A percentile compares a stretch with the other conserved stretches of the same genome.
These are phyloP conservation scores for Protonemura montana DNA, from an alignment of 2,888 invertebrate genomes.

Conservation along the genomic window DNA sequence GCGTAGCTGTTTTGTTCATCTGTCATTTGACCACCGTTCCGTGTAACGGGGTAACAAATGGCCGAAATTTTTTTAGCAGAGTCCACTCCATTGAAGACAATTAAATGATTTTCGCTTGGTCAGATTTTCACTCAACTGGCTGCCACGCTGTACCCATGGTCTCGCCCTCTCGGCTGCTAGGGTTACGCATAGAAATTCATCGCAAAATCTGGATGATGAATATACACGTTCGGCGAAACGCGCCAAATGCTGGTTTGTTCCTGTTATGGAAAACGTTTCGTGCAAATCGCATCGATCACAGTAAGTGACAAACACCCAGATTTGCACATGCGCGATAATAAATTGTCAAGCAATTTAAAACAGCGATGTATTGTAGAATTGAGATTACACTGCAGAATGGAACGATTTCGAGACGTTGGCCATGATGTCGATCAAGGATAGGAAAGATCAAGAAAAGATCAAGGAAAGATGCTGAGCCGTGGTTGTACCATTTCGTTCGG, in stretches of 20 bases:
- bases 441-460: no score
- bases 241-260: background rate
- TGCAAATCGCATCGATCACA: background rate
- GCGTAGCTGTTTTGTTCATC: background rate
- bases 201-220: background rate
- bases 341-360: background rate
- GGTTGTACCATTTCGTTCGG: no score
- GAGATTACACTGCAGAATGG: background rate
- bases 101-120: background rate
- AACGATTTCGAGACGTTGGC: background rate
- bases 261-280: background rate
- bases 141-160: background rate
- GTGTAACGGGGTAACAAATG: background rate
- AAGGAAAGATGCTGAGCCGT: no score
- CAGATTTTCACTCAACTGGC: background rate
- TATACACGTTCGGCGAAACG: background rate
- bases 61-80: background rate
- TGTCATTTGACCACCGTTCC: background rate
- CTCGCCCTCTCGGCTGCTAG: background rate
- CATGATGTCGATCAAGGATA: no score
- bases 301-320: background rate
- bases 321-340: background rate
- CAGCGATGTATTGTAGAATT: background rate
- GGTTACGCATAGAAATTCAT: background rate
- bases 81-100: constrained; percentile 5